A percentile compares a stretch with the other conserved stretches of the same genome.
Conservation (phyloP, 2,113 vertebrate species). For the Megalops atlanticus region DNA sequence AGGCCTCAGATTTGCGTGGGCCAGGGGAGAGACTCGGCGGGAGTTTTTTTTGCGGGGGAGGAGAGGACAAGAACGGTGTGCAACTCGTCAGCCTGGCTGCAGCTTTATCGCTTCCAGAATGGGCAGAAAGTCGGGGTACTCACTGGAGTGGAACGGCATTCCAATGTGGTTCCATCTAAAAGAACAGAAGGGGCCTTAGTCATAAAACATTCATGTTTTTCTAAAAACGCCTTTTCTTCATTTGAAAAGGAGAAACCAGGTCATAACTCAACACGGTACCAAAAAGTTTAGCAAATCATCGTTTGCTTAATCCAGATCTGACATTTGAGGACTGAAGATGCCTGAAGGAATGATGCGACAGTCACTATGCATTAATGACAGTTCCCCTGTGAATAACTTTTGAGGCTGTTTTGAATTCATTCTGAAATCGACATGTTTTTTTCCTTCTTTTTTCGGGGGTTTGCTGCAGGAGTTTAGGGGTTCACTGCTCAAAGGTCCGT, state of each 20-base stretch:
- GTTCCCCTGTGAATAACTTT: too few relatives aligned
- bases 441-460: slow-evolving; percentile 7
- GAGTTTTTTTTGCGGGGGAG: neutral
- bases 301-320: too few relatives aligned
- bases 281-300: too few relatives aligned
- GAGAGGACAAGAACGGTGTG: neutral
- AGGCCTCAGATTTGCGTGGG: neutral
- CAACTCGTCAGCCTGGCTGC: neutral
- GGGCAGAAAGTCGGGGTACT: neutral
- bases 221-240: neutral
- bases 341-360: too few relatives aligned
- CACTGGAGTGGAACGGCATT: neutral
- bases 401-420: neutral
- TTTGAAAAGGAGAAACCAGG: neutral
- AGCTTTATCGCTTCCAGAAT: neutral
- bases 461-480: slow-evolving; percentile 88
- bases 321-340: too few relatives aligned
- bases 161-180: neutral
- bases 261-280: neutral
- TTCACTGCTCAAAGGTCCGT: slow-evolving; percentile 96
- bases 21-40: neutral
- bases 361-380: too few relatives aligned
- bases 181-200: neutral
- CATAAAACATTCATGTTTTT: neutral
- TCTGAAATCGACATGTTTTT: neutral